Conservation (phyloP, 2,888 invertebrate genomes). For the Adelognathus sp. region DNA sequence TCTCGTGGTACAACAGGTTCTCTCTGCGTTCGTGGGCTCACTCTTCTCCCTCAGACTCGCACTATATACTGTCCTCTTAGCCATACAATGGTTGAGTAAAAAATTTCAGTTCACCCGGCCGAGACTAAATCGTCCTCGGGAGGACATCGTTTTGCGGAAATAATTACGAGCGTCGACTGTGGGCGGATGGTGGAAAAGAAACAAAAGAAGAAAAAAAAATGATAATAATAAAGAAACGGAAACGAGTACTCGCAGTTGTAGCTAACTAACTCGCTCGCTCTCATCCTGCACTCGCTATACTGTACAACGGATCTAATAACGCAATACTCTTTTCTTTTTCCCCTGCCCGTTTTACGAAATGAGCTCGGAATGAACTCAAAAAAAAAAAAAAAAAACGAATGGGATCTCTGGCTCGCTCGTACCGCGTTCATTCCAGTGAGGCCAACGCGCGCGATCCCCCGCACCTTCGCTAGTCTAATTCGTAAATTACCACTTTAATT, state of each 20-base stretch:
- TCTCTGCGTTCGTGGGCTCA: background rate
- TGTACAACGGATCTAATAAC: conserved; percentile 34
- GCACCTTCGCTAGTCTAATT: conserved; percentile 50
- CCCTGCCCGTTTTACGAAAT: conserved; percentile 16
- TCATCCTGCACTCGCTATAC: background rate
- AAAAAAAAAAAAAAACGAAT: conserved; percentile 35
- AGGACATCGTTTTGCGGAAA: conserved; percentile 41
- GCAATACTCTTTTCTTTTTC: conserved; percentile 21
- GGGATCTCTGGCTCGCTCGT: background rate
- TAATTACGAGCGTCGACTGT: conserved; percentile 22
- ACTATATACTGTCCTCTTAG: background rate
- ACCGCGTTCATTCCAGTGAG: conserved; percentile 22
- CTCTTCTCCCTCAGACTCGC: conserved; percentile 14
- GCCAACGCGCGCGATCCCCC: conserved; percentile 27
- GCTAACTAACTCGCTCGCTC: background rate
- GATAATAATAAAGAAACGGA: conserved; percentile 3
- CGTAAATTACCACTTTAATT: conserved; percentile 65
- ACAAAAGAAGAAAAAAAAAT: background rate
- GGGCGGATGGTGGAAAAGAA: background rate
- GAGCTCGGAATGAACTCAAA: background rate
- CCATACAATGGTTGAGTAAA: conserved; percentile 21
- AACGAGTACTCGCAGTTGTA: conserved; percentile 2
- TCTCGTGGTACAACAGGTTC: conserved; percentile 32
- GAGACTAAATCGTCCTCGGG: conserved; percentile 33
- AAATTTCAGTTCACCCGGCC: conserved; percentile 8